phyloP scores from a whole-genome alignment of 1,140 invertebrate genomes.

The Coenobita brevimanus region DNA sequence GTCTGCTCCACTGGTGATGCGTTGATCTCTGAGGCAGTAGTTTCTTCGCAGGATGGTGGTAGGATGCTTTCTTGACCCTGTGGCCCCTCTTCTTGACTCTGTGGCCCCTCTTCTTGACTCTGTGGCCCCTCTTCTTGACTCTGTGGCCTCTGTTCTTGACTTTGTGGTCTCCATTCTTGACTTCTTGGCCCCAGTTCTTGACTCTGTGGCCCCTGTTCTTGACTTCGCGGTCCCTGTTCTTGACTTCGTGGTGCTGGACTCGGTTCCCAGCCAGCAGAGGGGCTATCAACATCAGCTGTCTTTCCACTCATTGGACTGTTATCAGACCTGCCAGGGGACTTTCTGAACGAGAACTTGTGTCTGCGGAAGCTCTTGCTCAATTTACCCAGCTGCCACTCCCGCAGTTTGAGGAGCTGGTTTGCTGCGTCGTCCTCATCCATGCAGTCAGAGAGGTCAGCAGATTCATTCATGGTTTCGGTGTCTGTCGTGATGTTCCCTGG shows the following conservation, averaged over 20 bases:
- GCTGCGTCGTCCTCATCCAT: slow-evolving; percentile 46
- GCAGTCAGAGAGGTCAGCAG: slow-evolving; percentile 15
- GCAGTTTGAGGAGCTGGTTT: slow-evolving; percentile 47
- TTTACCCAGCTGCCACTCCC: slow-evolving; percentile 52
- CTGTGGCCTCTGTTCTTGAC: no score
- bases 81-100: no score
- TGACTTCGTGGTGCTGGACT: neutral
- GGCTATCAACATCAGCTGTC: neutral
- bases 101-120: no score
- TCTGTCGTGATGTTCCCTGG: slow-evolving; percentile 22
- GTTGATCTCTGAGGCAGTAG: no score
- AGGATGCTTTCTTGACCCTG: no score
- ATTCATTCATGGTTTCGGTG: slow-evolving; percentile 31
- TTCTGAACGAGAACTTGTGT: slow-evolving; percentile 29
- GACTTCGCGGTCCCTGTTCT: neutral
- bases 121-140: no score
- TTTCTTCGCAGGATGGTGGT: no score
- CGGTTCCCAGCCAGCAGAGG: neutral
- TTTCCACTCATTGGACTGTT: slow-evolving; percentile 21
- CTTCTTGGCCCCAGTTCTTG: neutral
- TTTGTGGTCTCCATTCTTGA: neutral
- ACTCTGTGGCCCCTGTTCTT: no score
- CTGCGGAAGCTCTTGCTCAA: slow-evolving; percentile 29
- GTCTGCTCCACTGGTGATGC: no score
- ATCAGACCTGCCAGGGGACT: slow-evolving; percentile 17